These are phyloP conservation scores for Sebastes taczanowskii DNA, from an alignment of 2,797 vertebrate genomes.

Conservation along the genomic window DNA sequence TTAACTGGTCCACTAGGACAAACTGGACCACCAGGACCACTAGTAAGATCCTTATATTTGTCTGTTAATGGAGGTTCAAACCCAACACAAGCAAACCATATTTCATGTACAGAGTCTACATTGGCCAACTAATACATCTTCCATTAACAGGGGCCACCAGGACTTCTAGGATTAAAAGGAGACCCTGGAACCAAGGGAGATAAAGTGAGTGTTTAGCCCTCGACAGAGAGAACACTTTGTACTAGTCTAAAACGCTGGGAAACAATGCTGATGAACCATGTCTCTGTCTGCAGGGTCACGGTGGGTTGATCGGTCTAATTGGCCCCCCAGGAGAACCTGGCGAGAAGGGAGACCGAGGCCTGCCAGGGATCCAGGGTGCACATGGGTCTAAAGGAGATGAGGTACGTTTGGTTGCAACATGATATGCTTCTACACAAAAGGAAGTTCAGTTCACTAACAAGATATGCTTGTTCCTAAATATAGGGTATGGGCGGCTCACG, in stretches of 20 bases:
- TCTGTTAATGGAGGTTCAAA: slow-evolving; percentile 3
- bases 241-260: not conserved
- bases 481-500: slow-evolving; percentile 82
- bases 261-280: slow-evolving; percentile 9
- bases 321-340: slow-evolving; percentile 91
- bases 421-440: not conserved
- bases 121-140: slow-evolving; percentile 9
- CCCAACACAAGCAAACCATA: not conserved
- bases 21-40: slow-evolving; percentile 89
- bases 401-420: slow-evolving; percentile 67
- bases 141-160: slow-evolving; percentile 86
- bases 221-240: not conserved
- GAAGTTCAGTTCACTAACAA: not conserved
- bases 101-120: not conserved
- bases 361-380: slow-evolving; percentile 87
- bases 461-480: slow-evolving; percentile 23
- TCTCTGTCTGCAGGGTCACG: slow-evolving; percentile 86
- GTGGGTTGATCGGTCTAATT: slow-evolving; percentile 90
- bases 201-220: slow-evolving; percentile 83
- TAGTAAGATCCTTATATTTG: slow-evolving; percentile 79
- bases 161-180: slow-evolving; percentile 91
- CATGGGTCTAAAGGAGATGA: slow-evolving; percentile 88
- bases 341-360: slow-evolving; percentile 93
- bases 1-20: slow-evolving; percentile 88
- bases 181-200: slow-evolving; percentile 90